A percentile compares a stretch with the other conserved stretches of the same genome.
These are phyloP conservation scores for Morone chrysops DNA, from an alignment of 2,113 vertebrate genomes.

Conservation along the genomic window DNA sequence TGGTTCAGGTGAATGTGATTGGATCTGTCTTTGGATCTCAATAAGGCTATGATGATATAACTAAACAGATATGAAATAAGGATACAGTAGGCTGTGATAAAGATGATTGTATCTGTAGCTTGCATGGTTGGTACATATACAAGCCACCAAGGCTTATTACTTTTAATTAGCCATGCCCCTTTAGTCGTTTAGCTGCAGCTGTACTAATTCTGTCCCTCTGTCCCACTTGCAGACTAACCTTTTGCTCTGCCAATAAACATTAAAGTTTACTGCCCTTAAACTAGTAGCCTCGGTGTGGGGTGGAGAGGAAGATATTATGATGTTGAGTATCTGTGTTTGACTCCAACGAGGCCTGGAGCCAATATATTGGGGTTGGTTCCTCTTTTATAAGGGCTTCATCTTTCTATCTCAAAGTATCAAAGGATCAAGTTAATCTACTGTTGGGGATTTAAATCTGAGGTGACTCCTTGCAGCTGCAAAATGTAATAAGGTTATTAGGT, in stretches of 20 bases:
- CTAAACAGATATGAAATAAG: neutral
- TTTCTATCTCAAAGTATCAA: neutral
- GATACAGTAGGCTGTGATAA: neutral
- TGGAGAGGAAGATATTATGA: neutral
- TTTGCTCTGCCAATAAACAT: constrained; percentile 25
- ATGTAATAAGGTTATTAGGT: neutral
- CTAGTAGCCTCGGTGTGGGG: neutral
- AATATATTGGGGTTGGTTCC: neutral
- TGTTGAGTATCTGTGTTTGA: neutral
- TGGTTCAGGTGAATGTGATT: neutral
- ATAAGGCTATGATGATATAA: neutral
- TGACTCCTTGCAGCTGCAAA: neutral
- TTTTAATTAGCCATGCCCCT: constrained; percentile 9
- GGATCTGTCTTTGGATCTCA: neutral
- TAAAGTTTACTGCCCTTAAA: constrained; percentile 22
- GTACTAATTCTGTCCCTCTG: neutral
- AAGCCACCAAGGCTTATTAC: constrained; percentile 7
- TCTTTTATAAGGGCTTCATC: neutral
- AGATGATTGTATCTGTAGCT: neutral
- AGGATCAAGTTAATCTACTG: neutral
- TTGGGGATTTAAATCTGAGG: neutral
- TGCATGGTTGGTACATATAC: constrained; percentile 1
- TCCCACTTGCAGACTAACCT: constrained; percentile 2
- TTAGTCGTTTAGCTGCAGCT: neutral
- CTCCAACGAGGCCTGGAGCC: neutral